These are phyloP conservation scores for Drosophila longiperda DNA, from an alignment of 2,888 invertebrate genomes.

Conservation along the genomic window DNA sequence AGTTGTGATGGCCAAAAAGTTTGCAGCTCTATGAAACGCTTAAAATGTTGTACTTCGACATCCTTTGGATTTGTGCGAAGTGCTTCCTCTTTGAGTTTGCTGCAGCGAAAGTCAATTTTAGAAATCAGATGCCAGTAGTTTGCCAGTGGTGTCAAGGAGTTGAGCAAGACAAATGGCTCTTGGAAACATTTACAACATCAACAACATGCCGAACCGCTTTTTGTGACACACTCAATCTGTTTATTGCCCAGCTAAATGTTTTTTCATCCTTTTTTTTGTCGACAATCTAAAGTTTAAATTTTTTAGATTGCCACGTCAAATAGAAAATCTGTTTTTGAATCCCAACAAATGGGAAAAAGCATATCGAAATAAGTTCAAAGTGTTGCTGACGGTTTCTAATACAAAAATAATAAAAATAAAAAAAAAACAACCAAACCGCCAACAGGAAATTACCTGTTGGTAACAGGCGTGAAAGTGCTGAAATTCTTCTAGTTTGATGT, in stretches of 20 bases:
- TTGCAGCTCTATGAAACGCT: conserved; percentile 71
- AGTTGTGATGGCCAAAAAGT: conserved; percentile 76
- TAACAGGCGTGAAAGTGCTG: not conserved
- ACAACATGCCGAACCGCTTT: conserved; percentile 44
- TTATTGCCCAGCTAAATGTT: conserved; percentile 38
- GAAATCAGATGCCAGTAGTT: conserved; percentile 72
- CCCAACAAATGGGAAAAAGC: not conserved
- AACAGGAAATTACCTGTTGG: conserved; percentile 10
- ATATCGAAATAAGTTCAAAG: not conserved
- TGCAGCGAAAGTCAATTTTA: conserved; percentile 48
- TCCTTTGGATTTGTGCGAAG: conserved; percentile 66
- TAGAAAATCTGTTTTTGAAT: not conserved
- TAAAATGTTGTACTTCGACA: conserved; percentile 75
- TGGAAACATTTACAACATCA: conserved; percentile 47
- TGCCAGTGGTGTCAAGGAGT: conserved; percentile 63
- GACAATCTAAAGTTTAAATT: conserved; percentile 29
- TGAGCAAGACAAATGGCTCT: conserved; percentile 75
- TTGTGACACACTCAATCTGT: conserved; percentile 44
- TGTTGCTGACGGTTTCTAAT: not conserved
- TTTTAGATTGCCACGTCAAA: not conserved
- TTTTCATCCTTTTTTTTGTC: not conserved
- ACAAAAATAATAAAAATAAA: not conserved
- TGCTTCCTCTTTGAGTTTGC: conserved; percentile 55
- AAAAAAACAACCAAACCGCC: not conserved
- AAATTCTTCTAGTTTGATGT: not conserved